Percentiles rank a stretch among this genome's conserved stretches.
Evolutionary conservation across 2,888 invertebrate species (phyloP).

Genomic region (Baccha elongata): DNA sequence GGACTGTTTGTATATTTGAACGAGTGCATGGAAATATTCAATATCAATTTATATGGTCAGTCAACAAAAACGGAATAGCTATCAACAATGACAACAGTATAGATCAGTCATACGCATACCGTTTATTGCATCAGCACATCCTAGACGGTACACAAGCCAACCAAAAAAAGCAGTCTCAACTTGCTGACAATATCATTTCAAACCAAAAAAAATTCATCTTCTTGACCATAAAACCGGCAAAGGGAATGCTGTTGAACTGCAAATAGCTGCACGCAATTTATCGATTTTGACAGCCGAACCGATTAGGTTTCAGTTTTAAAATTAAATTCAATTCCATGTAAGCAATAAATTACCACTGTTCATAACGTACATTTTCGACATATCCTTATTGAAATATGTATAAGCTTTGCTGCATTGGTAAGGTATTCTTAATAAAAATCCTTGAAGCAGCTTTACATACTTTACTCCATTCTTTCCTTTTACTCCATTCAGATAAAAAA

Average conservation of each 20-base stretch:
- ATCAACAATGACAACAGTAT: too few species aligned
- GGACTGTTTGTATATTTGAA: too few species aligned
- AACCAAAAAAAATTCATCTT: background rate
- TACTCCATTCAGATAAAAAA: background rate
- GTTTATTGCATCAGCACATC: too few species aligned
- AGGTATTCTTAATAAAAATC: constrained; percentile 11
- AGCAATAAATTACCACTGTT: constrained; percentile 18
- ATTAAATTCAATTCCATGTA: background rate
- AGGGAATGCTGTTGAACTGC: background rate
- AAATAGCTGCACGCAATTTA: constrained; percentile 8
- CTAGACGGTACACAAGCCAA: too few species aligned
- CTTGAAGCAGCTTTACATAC: background rate
- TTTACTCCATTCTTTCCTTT: constrained; percentile 1
- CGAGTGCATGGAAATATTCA: too few species aligned
- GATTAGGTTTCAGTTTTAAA: background rate
- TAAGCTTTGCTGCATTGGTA: background rate
- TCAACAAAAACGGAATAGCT: too few species aligned
- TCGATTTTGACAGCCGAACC: constrained; percentile 12
- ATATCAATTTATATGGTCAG: too few species aligned
- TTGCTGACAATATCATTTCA: constrained; percentile 1
- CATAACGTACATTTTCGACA: background rate
- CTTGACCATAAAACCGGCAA: background rate
- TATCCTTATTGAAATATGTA: too few species aligned
- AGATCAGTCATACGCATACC: too few species aligned
- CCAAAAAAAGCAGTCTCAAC: too few species aligned